Percentiles rank a stretch among this genome's conserved stretches.
Conservation (phyloP, 1,140 invertebrate species). For the Caerostris extrusa region DNA sequence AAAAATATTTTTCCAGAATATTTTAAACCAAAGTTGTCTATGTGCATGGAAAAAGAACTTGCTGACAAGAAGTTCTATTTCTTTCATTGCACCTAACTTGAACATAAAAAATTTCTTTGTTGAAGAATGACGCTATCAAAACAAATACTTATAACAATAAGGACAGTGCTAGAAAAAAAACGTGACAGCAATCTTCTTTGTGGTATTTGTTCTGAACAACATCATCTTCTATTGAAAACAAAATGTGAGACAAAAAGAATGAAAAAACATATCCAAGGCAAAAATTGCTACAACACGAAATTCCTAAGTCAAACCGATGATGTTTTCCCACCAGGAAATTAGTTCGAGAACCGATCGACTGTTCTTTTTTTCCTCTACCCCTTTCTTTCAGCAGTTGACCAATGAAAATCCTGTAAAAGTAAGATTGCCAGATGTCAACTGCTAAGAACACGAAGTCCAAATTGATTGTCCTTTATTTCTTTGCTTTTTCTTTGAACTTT, state of each 20-base stretch:
- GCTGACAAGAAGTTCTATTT: too few relatives aligned
- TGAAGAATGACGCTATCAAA: not conserved
- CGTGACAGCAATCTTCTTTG: not conserved
- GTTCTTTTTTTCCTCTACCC: not conserved
- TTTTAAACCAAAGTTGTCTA: too few relatives aligned
- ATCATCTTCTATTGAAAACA: not conserved
- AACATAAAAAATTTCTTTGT: too few relatives aligned
- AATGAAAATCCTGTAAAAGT: conserved; percentile 10
- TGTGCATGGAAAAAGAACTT: too few relatives aligned
- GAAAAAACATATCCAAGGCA: not conserved
- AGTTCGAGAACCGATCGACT: not conserved
- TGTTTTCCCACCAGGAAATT: conserved; percentile 7
- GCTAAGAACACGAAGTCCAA: not conserved
- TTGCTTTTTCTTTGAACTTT: not conserved
- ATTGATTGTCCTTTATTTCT: not conserved
- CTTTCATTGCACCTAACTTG: too few relatives aligned
- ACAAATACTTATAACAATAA: not conserved
- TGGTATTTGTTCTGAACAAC: not conserved
- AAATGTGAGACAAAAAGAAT: not conserved
- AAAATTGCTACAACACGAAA: not conserved
- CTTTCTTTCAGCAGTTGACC: not conserved
- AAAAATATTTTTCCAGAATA: too few relatives aligned
- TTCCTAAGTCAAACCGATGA: conserved; percentile 7
- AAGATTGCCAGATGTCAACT: not conserved
- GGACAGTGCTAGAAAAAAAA: not conserved